Percentiles rank a stretch among this genome's conserved stretches.
These are phyloP conservation scores for Tetramorium bicarinatum DNA, from an alignment of 2,888 invertebrate species.

Conservation along the genomic window DNA sequence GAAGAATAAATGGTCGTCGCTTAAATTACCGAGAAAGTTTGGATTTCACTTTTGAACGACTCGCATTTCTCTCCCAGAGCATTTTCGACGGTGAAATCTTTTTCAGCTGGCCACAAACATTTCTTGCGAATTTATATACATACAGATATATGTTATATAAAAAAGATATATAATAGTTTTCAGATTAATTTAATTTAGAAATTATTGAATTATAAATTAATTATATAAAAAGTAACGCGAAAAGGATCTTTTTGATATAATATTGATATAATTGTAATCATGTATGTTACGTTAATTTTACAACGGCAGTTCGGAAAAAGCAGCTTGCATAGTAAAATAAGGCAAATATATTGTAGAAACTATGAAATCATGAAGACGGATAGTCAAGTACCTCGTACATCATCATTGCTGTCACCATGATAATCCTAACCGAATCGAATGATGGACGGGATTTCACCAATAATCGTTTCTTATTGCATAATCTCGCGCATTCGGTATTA, in stretches of 20 bases:
- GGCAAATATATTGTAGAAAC: constrained; percentile 36
- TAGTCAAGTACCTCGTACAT: constrained; percentile 48
- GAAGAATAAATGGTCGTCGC: constrained; percentile 35
- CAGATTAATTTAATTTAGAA: not conserved
- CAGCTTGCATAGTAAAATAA: constrained; percentile 25
- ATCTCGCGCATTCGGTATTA: constrained; percentile 1
- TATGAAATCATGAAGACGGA: constrained; percentile 69
- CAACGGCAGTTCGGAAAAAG: constrained; percentile 50
- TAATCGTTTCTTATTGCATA: constrained; percentile 28
- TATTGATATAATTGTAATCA: not conserved
- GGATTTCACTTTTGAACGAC: constrained; percentile 18
- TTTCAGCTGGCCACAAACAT: not conserved
- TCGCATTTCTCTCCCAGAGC: constrained; percentile 17
- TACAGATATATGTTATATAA: not conserved
- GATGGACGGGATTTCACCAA: constrained; percentile 14
- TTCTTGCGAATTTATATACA: not conserved
- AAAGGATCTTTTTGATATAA: not conserved
- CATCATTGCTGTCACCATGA: constrained; percentile 28
- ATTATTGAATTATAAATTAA: not conserved
- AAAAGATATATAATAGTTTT: not conserved
- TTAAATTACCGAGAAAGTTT: constrained; percentile 46
- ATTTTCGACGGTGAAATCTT: not conserved
- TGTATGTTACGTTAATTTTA: not conserved
- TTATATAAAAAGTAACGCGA: not conserved
- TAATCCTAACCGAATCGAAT: constrained; percentile 10